Base-by-base conservation (phyloP, 1,140 invertebrate genomes). In the Papilio glaucus region DNA sequence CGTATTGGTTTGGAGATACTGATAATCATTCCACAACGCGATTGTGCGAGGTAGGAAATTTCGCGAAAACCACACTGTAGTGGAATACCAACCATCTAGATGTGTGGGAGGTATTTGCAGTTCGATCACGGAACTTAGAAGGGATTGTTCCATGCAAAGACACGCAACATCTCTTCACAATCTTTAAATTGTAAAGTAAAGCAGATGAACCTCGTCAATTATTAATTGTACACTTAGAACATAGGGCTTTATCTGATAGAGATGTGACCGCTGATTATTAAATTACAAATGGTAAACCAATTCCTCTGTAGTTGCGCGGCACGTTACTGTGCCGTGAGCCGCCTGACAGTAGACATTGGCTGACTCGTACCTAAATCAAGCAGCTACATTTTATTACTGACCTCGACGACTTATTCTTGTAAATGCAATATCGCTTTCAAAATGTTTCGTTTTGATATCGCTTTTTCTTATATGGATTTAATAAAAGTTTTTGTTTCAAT, bases 211-310 rank as follows among this genome's bases (percentile, higher is more conserved):
- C 10, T 13, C 12, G 10, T 41, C 1, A 13, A 13, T 13, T 41
- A 13, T 41, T 4, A 41, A 13, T 1, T 41, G 12, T 21, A 21
- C 18, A 26, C 15, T 0, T n/a, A 21, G 49, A 57, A 57, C 4
- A 21, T 12, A 4, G 4, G 8, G 18, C 15, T 57, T 26, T 57
- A 57, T 21, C 49, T 33, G 24, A 21, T 41, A 45, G 65, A 45
- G 29, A 33, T 33, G 29, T 21, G 38, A 45, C 12, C 4, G 63
- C 18, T 2, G 24, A 10, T 73, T 67, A 71, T 78, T 75, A 62
- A 71, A 71, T 78, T 78, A 75, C 71, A 73, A 75, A 53, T 71
- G 39, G 70, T 72, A 72, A 77, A 73, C 45, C 63, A 71, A 79
- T 72, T 73, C 73, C 73, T 38, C 41, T 53, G 70, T 37, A 69